Evolutionary conservation across 2,888 invertebrate species (phyloP).

Genomic region (Smittia aterrima): DNA sequence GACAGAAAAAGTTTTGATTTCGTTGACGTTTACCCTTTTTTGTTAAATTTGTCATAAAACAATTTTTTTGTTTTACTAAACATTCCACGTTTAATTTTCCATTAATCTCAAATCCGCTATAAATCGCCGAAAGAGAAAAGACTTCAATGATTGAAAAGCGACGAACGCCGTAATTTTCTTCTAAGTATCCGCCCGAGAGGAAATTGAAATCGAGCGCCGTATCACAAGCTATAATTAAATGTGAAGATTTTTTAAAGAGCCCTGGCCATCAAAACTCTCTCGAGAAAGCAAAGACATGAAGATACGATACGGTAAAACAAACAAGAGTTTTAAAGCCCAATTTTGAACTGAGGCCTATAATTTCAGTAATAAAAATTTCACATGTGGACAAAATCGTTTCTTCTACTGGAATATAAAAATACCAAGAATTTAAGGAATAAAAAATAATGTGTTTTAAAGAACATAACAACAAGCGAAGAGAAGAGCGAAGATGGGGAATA

Average conservation of each 20-base stretch:
- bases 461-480: constrained; percentile 8
- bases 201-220: background rate
- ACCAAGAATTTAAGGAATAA: constrained; percentile 4
- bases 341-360: background rate
- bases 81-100: too few relatives aligned
- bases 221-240: too few relatives aligned
- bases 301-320: background rate
- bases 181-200: background rate
- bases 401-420: constrained; percentile 5
- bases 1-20: too few relatives aligned
- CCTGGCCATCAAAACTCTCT: background rate
- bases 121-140: background rate
- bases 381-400: constrained; percentile 15
- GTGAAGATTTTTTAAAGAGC: too few relatives aligned
- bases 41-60: too few relatives aligned
- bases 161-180: background rate
- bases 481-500: background rate
- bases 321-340: background rate
- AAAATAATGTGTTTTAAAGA: constrained; percentile 19
- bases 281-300: background rate
- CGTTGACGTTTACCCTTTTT: too few relatives aligned
- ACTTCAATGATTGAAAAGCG: constrained; percentile 3
- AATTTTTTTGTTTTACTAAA: too few relatives aligned
- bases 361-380: constrained; percentile 11
- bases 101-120: too few relatives aligned